Evolutionary conservation across 2,113 vertebrate genomes (phyloP).

Genomic region (Actenoides lindsayi): DNA sequence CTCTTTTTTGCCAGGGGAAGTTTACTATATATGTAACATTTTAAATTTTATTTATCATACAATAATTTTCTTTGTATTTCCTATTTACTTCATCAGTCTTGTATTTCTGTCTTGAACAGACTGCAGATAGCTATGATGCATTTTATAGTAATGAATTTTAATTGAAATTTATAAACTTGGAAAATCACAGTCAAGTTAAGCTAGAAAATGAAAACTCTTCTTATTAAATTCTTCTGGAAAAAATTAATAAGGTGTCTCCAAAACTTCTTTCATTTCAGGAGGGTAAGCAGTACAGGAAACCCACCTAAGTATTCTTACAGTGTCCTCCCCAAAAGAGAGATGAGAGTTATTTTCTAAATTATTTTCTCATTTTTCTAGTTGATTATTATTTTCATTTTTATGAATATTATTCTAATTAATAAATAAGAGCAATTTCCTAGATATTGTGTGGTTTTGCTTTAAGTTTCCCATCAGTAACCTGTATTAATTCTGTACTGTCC

Average conservation of each 20-base stretch:
- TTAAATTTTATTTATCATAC: background rate
- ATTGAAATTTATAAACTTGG: background rate
- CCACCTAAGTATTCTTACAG: background rate
- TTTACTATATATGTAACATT: background rate
- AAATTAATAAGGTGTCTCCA: background rate
- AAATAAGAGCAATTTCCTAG: background rate
- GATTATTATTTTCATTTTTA: background rate
- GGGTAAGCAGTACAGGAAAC: background rate
- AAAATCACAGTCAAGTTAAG: background rate
- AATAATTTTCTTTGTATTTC: background rate
- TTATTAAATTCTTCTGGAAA: background rate
- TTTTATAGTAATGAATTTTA: background rate
- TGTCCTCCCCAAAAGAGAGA: background rate
- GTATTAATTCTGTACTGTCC: background rate
- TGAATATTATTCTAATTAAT: background rate
- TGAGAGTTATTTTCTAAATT: background rate
- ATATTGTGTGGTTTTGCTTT: background rate
- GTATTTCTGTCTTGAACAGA: background rate
- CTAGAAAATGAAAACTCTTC: background rate
- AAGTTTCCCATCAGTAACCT: background rate
- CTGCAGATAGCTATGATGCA: background rate
- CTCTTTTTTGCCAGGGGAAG: background rate
- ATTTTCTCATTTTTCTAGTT: background rate
- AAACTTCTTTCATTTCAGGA: background rate
- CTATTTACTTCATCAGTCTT: background rate